Base-by-base conservation (phyloP, 2,113 vertebrate genomes). In the Mus pahari region DNA sequence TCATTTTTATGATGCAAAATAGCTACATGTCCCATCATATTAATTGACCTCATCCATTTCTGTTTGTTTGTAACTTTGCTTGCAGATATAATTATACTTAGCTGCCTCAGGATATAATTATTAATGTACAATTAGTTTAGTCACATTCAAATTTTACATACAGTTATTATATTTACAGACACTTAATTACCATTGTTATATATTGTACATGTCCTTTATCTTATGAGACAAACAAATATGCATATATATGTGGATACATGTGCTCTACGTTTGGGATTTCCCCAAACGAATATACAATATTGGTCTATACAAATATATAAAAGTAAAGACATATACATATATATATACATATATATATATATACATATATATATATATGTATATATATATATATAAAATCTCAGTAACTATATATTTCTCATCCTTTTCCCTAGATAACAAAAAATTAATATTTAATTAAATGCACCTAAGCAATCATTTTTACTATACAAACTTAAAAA, bases 41-140 rank as follows among this genome's bases (percentile, higher is more conserved):
- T 86, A 94, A 90, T n/a, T 89, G 48, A 70, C 31, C 26, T 78
- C 31, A 89, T 84, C 77, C 33, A 55, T 60, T 93, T 77, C 50
- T 75, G 1, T 79, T 88, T 42, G 20, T 62, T 75, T 82, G 4
- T 42, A 92, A 68, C 20, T 77, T 60, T 48, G 22, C 36, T 94
- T 36, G 88, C 20, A 93, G 1, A 93, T 28, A n/a, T 13, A 70
- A 89, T 77, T 82, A 68, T 11, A 92, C n/a, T 82, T 31, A 90
- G 5, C 31, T 96, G 74, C 8, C 91, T 92, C 75, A 81, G 20
- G 79, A 83, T 45, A 82, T n/a, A 68, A 78, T 88, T 86, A 97
- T 39, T 50, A 91, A 91, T n/a, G 77, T 71, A 53, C 1, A 66
- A 24, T 66, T 79, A 90, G 90, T 81, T 94, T 83, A 75, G 39